Conservation (phyloP, 1,140 invertebrate genomes). For the Acromyrmex heyeri region DNA sequence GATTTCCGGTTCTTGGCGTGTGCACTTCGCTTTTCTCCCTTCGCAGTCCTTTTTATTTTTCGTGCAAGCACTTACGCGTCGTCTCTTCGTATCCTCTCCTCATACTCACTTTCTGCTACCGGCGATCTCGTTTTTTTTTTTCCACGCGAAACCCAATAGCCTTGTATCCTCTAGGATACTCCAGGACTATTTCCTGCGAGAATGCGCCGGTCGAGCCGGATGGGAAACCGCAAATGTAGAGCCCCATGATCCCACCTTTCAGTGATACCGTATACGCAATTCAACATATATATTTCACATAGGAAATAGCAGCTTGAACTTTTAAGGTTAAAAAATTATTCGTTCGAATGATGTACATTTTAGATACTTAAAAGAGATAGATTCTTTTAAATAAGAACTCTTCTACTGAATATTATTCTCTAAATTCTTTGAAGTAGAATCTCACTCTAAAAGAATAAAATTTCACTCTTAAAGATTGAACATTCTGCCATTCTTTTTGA, state of each 20-base stretch:
- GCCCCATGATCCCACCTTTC: slow-evolving; percentile 48
- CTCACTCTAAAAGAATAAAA: no score
- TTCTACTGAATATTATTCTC: neutral
- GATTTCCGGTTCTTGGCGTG: slow-evolving; percentile 83
- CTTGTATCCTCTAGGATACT: slow-evolving; percentile 85
- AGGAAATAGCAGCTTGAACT: neutral
- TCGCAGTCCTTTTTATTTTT: slow-evolving; percentile 72
- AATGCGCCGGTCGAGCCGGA: slow-evolving; percentile 81
- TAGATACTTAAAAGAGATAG: neutral
- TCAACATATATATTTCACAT: neutral
- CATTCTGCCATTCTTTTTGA: no score
- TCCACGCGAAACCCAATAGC: slow-evolving; percentile 85
- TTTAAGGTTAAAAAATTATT: neutral
- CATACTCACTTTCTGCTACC: slow-evolving; percentile 67
- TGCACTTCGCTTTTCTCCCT: slow-evolving; percentile 76
- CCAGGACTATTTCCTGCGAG: slow-evolving; percentile 86
- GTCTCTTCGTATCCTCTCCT: slow-evolving; percentile 58
- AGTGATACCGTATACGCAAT: slow-evolving; percentile 30
- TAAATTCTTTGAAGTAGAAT: no score
- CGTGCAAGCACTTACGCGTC: slow-evolving; percentile 55
- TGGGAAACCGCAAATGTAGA: slow-evolving; percentile 85
- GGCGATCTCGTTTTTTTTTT: slow-evolving; percentile 66
- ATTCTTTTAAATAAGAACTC: neutral
- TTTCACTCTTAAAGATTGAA: no score
- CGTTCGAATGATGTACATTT: neutral